These are phyloP conservation scores for Cepaea nemoralis DNA, from an alignment of 1,140 invertebrate genomes.

Conservation along the genomic window DNA sequence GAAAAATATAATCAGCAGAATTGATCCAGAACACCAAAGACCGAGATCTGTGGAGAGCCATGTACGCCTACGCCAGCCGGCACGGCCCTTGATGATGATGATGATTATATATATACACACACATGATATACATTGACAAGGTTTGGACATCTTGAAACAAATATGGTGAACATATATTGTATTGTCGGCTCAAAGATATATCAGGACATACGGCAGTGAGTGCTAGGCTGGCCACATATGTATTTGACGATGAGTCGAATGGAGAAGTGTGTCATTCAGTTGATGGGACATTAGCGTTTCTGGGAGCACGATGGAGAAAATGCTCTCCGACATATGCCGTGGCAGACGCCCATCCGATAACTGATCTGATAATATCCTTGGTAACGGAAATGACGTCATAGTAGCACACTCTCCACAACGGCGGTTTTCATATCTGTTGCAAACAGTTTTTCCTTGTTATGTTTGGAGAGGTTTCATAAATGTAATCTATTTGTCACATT, in stretches of 20 bases:
- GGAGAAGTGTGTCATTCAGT: not conserved
- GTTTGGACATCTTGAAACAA: too few species aligned
- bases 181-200: too few species aligned
- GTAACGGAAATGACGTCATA: not conserved
- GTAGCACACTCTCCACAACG: not conserved
- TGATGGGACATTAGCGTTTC: not conserved
- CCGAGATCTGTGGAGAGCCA: too few species aligned
- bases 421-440: not conserved
- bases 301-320: not conserved
- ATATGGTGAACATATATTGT: too few species aligned
- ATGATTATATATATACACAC: too few species aligned
- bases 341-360: not conserved
- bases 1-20: too few species aligned
- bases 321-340: not conserved
- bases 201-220: too few species aligned
- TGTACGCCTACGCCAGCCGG: too few species aligned
- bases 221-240: too few species aligned
- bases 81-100: too few species aligned
- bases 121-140: too few species aligned
- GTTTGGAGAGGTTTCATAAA: not conserved
- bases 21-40: too few species aligned
- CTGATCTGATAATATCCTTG: conserved; percentile 7
- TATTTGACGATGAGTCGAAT: not conserved
- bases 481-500: not conserved
- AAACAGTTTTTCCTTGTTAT: not conserved